Base-by-base conservation (phyloP, 2,888 invertebrate species). In the Lottia scabra region DNA sequence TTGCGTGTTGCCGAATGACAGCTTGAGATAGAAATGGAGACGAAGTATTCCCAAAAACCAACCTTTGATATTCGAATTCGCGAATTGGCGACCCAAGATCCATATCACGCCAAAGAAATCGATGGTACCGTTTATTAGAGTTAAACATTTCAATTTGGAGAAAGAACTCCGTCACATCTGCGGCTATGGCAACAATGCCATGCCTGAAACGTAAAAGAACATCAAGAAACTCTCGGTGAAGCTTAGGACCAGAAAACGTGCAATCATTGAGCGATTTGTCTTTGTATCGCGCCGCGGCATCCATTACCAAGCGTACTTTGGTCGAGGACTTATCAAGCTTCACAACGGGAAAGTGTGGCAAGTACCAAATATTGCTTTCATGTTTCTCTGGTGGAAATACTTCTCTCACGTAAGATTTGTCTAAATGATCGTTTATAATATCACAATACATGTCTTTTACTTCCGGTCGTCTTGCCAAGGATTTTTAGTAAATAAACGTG, bases 51-150 rank as follows among this genome's bases (percentile, higher is more conserved):
- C 56, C 56, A 56, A 56, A 56, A 56, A 56, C 56, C 56, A 56
- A 56, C 23, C 56, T 19, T 23, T 23, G 56, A 13, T 56, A 19
- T 23, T 56, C 8, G 56, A 10, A 56, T 56, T 56, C 56, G n/a
- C 56, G 56, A 19, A 56, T 56, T n/a, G 56, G 56, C 5, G 56
- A 15, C 8, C 23, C 56, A 8, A 56, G 1, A 12, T 56, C 10
- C 56, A 56, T 56, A n/a, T 56, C 56, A 56, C 56, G 56, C 56
- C 56, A 56, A 8, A 56, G 23, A 15, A 56, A 56, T 56, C 56
- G 19, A 56, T 56, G 56, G 56, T 19, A 56, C 10, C 56, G n/a
- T 2, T 23, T 10, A 56, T 56, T 19, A 10, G n/a, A 23, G 8
- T n/a, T 2, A 5, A 12, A 19, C 56, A 56, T 19, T 56, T 56